These are phyloP conservation scores for Rhinogobius similis DNA, from an alignment of 2,113 vertebrate species.

Conservation along the genomic window DNA sequence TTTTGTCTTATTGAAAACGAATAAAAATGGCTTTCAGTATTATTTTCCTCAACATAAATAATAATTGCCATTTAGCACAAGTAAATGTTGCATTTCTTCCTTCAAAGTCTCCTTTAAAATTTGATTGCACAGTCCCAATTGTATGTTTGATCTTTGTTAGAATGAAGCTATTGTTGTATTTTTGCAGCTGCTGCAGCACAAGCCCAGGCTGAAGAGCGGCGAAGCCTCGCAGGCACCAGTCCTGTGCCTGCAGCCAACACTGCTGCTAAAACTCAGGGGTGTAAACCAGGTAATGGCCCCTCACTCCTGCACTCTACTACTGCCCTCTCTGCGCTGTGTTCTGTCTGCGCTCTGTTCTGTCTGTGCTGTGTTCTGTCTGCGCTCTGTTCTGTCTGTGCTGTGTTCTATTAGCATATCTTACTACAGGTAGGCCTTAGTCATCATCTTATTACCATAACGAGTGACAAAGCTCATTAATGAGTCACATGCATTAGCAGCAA, in stretches of 20 bases:
- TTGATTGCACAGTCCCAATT: no score
- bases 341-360: conserved; percentile 22
- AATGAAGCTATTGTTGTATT: conserved; percentile 20
- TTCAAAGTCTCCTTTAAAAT: no score
- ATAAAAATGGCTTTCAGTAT: no score
- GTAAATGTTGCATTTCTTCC: no score
- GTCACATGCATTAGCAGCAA: conserved; percentile 49
- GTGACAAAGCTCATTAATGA: conserved; percentile 59
- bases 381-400: neutral
- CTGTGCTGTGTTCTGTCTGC: neutral
- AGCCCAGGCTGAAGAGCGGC: conserved; percentile 88
- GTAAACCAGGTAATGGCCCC: conserved; percentile 82
- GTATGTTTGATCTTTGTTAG: no score
- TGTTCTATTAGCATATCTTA: no score
- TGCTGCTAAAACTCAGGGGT: conserved; percentile 74
- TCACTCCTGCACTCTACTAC: conserved; percentile 18
- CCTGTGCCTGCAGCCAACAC: conserved; percentile 64
- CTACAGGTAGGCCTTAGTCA: conserved; percentile 45
- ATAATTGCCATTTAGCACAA: no score
- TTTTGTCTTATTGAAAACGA: no score
- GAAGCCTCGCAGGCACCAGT: conserved; percentile 78
- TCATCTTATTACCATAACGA: conserved; percentile 57
- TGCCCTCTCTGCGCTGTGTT: conserved; percentile 20
- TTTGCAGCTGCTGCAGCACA: conserved; percentile 87
- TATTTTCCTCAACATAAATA: no score